phyloP scores from a whole-genome alignment of 2,113 vertebrate species.

The Pygathrix nemaeus region DNA sequence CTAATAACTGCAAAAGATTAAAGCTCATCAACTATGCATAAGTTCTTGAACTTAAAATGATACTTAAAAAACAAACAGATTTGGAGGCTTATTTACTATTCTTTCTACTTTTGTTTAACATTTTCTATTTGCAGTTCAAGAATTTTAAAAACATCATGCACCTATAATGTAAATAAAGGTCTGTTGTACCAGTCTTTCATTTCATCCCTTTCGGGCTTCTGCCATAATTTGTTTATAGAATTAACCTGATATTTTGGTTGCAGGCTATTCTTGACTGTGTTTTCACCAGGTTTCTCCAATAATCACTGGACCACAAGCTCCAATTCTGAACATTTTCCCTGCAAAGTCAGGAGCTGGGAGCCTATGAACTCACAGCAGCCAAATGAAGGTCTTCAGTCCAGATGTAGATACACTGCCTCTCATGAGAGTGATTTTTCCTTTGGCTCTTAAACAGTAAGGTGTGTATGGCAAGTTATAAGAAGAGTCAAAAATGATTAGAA shows the following conservation, averaged over 20 bases:
- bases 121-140: neutral
- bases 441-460: neutral
- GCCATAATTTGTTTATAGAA: neutral
- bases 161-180: neutral
- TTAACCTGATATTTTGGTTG: neutral
- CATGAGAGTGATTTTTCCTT: neutral
- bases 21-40: rapidly evolving
- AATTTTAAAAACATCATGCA: neutral
- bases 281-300: neutral
- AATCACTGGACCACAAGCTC: neutral
- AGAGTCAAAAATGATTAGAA: neutral
- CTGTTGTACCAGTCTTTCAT: neutral
- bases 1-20: rapidly evolving
- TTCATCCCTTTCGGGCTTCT: neutral
- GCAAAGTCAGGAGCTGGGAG: neutral
- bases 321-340: neutral
- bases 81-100: neutral
- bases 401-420: neutral
- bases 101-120: neutral
- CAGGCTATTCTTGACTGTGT: too few relatives aligned
- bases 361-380: neutral
- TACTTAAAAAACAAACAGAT: too few relatives aligned
- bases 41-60: neutral
- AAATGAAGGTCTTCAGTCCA: neutral
- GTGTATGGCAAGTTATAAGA: neutral